Base-by-base conservation (phyloP, 2,113 vertebrate species). In the Abramis brama region DNA sequence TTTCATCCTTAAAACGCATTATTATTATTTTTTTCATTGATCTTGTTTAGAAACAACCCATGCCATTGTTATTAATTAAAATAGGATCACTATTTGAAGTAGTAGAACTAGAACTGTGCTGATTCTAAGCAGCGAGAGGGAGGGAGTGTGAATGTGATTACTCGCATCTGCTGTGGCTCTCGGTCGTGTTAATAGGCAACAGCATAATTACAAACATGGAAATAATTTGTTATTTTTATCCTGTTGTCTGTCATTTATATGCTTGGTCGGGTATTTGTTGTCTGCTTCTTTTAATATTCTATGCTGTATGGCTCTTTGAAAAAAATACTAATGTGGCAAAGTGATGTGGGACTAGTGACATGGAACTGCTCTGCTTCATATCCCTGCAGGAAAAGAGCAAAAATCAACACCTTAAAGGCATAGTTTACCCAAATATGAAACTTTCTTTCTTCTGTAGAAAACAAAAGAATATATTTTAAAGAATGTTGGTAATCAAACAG, bases 141-240 rank as follows among this genome's bases (percentile, higher is more conserved):
- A 36, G 75, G 77, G 77, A 79, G 55, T 6, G 77, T 30, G 33
- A 30, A 6, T 79, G 77, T 79, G 55, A 79, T 60, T 60, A 60
- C 8, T 27, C 5, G 75, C 47, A 3, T 50, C 75, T 33, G 77
- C 77, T 39, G 57, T 33, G 5, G 77, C 30, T 79, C 77, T 39
- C 15, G 23, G 76, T 12, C 12, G 50, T 43, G 57, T n/a, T 55
- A 77, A 55, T 55, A 55, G 47, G 25, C 74, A 77, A n/a, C 7
- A 27, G 1, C 74, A 55, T 77, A 79, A 79, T 79, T 79, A 62
- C 55, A 79, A 39, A n/a, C 36, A 79, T 1, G 19, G 12, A 30
- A 30, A 27, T 52, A 17, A 43, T 45, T 52, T 70, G 66, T 70
- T 33, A 21, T 36, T 10, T 70, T 75, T 12, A 75, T 75, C 23